Base-by-base conservation (phyloP, 1,140 invertebrate genomes). In the Drosophila hydei region DNA sequence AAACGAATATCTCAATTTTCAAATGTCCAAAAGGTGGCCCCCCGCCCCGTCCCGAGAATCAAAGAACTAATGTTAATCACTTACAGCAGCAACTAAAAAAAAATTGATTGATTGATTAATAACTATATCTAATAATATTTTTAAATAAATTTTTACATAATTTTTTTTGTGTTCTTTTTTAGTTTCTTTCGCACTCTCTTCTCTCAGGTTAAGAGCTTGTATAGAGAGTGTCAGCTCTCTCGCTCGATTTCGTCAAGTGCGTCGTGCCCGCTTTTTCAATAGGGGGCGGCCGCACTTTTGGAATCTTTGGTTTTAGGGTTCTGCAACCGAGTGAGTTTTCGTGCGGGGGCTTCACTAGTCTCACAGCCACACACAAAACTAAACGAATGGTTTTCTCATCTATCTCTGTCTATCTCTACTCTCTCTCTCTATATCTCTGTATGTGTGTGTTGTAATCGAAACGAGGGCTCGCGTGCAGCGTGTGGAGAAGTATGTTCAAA, bases 391-490 rank as follows among this genome's bases (percentile, higher is more conserved):
- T 64, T 50, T 50, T 79, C 72, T 74, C 69, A 60, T 79, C 73
- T 42, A 16, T 42, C 38, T 42, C 38, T 11, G 38, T 42, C 14
- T 74, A 50, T 65, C 63, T 74, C 11, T 8, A 42, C 38, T 42
- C 38, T 42, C 63, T 69, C 30, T 27, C 3, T 27, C 3, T 33
- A 11, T 30, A 30, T 33, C 30, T 33, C 30, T 33, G 30, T 16
- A 14, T 16, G 38, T 16, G 38, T 16, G 38, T 42, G 72, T 81
- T 81, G 50, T 69, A 67, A 81, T 77, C 78, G 72, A 71, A 84
- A 59, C 63, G 89, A 89, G 89, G 89, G 89, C 89, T 90, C 89
- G 84, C 79, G 87, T 76, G 89, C 89, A 90, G 89, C 80, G 81
- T 85, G 73, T 83, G 78, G 78, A 90, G 81, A 90, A 90, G 89